Evolutionary conservation across 2,797 vertebrate species (phyloP).

Genomic region (Acanthurus leucopareius): DNA sequence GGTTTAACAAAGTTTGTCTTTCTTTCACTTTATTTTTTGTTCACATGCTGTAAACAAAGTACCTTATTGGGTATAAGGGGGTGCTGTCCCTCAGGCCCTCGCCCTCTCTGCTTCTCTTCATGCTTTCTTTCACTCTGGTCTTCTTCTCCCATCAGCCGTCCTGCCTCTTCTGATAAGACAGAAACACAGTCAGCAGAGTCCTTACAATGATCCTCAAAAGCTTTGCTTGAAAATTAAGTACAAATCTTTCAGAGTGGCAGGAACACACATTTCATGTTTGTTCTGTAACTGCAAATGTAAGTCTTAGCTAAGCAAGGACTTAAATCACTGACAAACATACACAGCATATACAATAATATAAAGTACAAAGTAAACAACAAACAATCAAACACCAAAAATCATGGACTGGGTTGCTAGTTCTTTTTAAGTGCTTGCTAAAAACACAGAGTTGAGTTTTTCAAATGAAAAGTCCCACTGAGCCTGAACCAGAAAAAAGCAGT

Average conservation of each 20-base stretch:
- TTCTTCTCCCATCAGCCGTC: conserved; percentile 61
- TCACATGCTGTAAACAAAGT: background rate
- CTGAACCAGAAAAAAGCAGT: too few relatives aligned
- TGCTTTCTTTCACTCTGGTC: conserved; percentile 63
- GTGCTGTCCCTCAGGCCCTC: conserved; percentile 76
- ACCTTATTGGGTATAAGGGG: conserved; percentile 78
- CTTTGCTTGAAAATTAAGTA: conserved; percentile 14
- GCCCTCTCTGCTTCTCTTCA: conserved; percentile 68
- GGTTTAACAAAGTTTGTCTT: background rate
- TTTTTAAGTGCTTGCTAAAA: conserved; percentile 1
- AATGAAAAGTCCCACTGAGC: too few relatives aligned
- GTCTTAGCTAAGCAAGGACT: too few relatives aligned
- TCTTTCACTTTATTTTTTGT: background rate
- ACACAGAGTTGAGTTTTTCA: background rate
- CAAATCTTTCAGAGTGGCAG: background rate
- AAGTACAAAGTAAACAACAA: background rate
- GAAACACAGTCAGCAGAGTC: conserved; percentile 13
- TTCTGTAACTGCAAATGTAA: conserved; percentile 7
- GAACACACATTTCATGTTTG: background rate
- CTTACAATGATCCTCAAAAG: background rate
- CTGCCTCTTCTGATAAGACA: conserved; percentile 75
- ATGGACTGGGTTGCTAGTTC: background rate
- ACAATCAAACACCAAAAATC: background rate
- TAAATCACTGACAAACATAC: too few relatives aligned
- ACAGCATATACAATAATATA: too few relatives aligned